phyloP scores from a whole-genome alignment of 1,140 invertebrate species.

The Sinonovacula constricta region DNA sequence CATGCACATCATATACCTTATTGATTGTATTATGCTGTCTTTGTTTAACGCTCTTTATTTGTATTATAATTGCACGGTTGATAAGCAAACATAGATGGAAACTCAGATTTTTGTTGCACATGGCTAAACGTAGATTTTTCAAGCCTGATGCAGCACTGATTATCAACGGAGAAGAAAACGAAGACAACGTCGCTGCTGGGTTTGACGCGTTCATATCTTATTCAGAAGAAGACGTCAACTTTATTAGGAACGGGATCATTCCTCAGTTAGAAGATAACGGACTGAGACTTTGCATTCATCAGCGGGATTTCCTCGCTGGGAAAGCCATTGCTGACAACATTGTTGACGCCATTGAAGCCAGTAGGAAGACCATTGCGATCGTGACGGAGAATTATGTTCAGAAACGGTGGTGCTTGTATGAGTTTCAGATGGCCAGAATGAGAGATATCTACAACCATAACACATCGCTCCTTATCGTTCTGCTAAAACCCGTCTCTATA shows the following conservation, averaged over 20 bases:
- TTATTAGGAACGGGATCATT: slow-evolving; percentile 51
- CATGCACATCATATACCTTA: background rate
- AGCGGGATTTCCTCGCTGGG: slow-evolving; percentile 66
- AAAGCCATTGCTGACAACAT: slow-evolving; percentile 82
- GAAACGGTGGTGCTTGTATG: slow-evolving; percentile 84
- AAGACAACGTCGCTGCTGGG: no score
- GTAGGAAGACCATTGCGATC: slow-evolving; percentile 82
- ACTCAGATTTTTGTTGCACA: slow-evolving; percentile 27
- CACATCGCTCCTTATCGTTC: slow-evolving; percentile 28
- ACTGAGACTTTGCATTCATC: slow-evolving; percentile 61
- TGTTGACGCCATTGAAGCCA: slow-evolving; percentile 81
- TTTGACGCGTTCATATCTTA: slow-evolving; percentile 66
- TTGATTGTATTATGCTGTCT: background rate
- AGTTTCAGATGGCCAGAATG: slow-evolving; percentile 52
- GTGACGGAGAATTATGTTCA: slow-evolving; percentile 83
- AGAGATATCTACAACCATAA: slow-evolving; percentile 15
- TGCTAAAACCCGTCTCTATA: slow-evolving; percentile 40
- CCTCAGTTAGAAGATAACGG: slow-evolving; percentile 32
- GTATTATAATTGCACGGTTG: background rate
- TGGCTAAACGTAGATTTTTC: slow-evolving; percentile 24
- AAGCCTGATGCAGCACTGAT: slow-evolving; percentile 3
- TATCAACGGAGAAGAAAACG: no score
- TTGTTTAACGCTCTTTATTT: background rate
- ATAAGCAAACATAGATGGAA: slow-evolving; percentile 31
- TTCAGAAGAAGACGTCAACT: slow-evolving; percentile 48